A percentile compares a stretch with the other conserved stretches of the same genome.
These are phyloP conservation scores for Sylvilagus floridanus DNA, from an alignment of 2,797 vertebrate species.

Conservation along the genomic window DNA sequence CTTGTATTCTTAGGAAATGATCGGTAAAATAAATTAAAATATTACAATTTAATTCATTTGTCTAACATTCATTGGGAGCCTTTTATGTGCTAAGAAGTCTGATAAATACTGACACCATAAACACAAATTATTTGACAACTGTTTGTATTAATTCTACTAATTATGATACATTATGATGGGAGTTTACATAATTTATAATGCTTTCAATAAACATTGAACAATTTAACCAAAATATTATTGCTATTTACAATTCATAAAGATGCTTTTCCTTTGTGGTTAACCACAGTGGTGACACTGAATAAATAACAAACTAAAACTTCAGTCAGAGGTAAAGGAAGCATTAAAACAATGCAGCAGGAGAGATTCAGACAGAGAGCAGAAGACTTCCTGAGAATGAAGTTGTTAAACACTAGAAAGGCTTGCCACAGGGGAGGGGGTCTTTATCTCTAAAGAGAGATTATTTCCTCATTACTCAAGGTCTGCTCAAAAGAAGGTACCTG, in stretches of 20 bases:
- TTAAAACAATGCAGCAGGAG: conserved; percentile 1
- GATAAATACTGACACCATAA: not conserved
- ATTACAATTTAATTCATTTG: not conserved
- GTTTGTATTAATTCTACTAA: not conserved
- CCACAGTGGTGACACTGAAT: not conserved
- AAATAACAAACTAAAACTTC: conserved; percentile 51
- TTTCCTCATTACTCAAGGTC: conserved; percentile 10
- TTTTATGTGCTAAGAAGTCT: not conserved
- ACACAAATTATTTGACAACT: not conserved
- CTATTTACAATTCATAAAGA: conserved; percentile 41
- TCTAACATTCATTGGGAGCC: not conserved
- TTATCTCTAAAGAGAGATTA: not conserved
- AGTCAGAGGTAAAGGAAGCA: conserved; percentile 18
- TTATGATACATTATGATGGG: not conserved
- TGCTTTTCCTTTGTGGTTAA: conserved; percentile 46
- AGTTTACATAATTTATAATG: not conserved
- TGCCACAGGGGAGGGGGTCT: not conserved
- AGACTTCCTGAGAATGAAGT: conserved; percentile 8
- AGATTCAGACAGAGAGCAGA: not conserved
- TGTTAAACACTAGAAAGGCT: not conserved
- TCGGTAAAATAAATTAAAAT: conserved; percentile 16
- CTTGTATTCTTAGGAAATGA: conserved; percentile 12
- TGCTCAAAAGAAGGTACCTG: not conserved
- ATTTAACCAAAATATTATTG: conserved; percentile 19
- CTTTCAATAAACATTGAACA: conserved; percentile 43